Evolutionary conservation across 1,140 invertebrate genomes (phyloP).

Genomic region (Sarcophaga peregrina): DNA sequence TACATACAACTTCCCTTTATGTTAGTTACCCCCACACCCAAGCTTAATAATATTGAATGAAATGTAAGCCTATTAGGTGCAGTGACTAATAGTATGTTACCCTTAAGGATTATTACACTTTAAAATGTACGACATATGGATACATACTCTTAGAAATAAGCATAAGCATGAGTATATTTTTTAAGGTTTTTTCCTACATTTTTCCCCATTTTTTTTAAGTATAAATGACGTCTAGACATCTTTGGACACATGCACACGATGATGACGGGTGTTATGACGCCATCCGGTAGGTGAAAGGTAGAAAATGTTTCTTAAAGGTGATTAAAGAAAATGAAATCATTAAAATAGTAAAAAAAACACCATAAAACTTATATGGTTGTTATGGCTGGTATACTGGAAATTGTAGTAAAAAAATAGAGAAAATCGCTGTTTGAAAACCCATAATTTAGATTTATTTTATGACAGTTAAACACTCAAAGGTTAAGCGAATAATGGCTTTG

Average conservation of each 20-base stretch:
- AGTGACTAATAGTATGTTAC: constrained; percentile 14
- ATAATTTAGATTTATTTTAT: too few relatives aligned
- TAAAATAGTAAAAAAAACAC: not conserved
- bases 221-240: constrained; percentile 26
- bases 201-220: not conserved
- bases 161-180: too few relatives aligned
- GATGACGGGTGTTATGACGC: not conserved
- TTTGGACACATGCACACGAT: constrained; percentile 4
- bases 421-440: too few relatives aligned
- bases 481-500: too few relatives aligned
- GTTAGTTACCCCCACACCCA: too few relatives aligned
- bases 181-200: not conserved
- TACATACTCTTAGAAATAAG: too few relatives aligned
- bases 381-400: too few relatives aligned
- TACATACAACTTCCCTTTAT: not conserved
- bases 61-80: not conserved
- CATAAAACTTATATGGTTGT: too few relatives aligned
- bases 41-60: too few relatives aligned
- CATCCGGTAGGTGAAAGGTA: not conserved
- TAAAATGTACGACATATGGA: not conserved
- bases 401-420: too few relatives aligned
- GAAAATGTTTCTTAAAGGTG: constrained; percentile 14
- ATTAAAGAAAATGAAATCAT: not conserved
- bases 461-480: too few relatives aligned
- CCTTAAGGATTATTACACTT: constrained; percentile 24